Conservation (phyloP, 1,140 invertebrate genomes). For the Zaprionus nigranus region DNA sequence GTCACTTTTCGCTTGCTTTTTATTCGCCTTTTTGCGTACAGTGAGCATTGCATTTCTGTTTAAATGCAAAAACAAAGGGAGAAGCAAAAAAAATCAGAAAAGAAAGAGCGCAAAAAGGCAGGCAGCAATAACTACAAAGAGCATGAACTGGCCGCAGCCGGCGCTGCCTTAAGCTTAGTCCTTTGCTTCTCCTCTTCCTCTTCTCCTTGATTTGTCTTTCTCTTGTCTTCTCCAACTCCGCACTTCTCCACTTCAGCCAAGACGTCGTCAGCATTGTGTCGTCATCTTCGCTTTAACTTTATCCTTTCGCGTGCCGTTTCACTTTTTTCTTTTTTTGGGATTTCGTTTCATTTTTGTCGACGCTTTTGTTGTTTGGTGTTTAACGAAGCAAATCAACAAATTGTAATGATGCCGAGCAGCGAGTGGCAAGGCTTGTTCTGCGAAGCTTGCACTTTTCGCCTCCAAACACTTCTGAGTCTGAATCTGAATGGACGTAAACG, state of each 20-base stretch:
- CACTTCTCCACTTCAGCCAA: background rate
- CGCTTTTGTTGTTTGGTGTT: slow-evolving; percentile 74
- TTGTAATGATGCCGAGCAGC: slow-evolving; percentile 73
- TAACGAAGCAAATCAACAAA: slow-evolving; percentile 83
- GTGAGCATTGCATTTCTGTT: slow-evolving; percentile 62
- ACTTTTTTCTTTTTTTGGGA: slow-evolving; percentile 43
- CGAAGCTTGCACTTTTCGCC: slow-evolving; percentile 73
- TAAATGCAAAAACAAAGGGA: slow-evolving; percentile 54
- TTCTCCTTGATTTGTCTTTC: background rate
- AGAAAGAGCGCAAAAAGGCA: background rate
- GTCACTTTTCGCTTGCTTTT: slow-evolving; percentile 56
- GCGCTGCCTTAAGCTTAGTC: slow-evolving; percentile 34
- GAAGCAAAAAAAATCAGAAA: slow-evolving; percentile 4
- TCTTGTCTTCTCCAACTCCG: background rate
- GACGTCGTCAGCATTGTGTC: slow-evolving; percentile 33
- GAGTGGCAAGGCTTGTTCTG: slow-evolving; percentile 58
- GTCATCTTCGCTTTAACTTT: slow-evolving; percentile 52
- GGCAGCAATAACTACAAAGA: slow-evolving; percentile 43
- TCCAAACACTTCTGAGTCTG: slow-evolving; percentile 3
- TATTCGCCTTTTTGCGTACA: slow-evolving; percentile 39
- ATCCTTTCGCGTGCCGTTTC: slow-evolving; percentile 63
- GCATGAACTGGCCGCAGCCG: slow-evolving; percentile 24
- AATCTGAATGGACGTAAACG: slow-evolving; percentile 20
- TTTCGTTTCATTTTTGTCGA: slow-evolving; percentile 18
- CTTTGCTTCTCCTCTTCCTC: slow-evolving; percentile 10